A percentile compares a stretch with the other conserved stretches of the same genome.
phyloP scores from a whole-genome alignment of 2,888 invertebrate genomes.

The Lamellibrachia columna region DNA sequence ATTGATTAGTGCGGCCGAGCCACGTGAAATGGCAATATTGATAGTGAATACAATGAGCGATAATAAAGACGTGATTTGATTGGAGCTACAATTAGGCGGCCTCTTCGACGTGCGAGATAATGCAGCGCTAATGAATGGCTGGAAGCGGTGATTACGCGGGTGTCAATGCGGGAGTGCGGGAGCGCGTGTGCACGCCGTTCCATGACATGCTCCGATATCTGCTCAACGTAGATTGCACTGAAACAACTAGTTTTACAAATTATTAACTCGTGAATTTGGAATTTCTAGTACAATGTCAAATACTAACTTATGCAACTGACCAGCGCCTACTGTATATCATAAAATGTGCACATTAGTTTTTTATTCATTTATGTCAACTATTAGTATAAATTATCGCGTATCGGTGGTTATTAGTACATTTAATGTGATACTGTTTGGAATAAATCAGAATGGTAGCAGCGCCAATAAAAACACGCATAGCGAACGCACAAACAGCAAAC shows the following conservation, averaged over 20 bases:
- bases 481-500: neutral
- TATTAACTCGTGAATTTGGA: neutral
- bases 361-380: too few relatives aligned
- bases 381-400: too few relatives aligned
- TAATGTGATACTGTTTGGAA: too few relatives aligned
- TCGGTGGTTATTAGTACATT: too few relatives aligned
- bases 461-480: neutral
- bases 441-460: too few relatives aligned
- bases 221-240: neutral
- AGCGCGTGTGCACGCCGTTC: neutral
- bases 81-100: conserved; percentile 12
- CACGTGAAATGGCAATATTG: conserved; percentile 16
- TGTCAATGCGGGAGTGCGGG: neutral
- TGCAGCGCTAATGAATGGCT: neutral
- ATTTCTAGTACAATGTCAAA: neutral
- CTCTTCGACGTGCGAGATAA: conserved; percentile 16
- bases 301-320: neutral
- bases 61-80: conserved; percentile 16
- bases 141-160: neutral
- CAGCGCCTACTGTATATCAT: neutral
- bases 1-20: neutral
- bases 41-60: conserved; percentile 16
- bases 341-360: neutral
- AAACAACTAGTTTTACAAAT: neutral
- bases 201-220: neutral